phyloP scores from a whole-genome alignment of 2,113 vertebrate species.

The Corythaeola cristata region DNA sequence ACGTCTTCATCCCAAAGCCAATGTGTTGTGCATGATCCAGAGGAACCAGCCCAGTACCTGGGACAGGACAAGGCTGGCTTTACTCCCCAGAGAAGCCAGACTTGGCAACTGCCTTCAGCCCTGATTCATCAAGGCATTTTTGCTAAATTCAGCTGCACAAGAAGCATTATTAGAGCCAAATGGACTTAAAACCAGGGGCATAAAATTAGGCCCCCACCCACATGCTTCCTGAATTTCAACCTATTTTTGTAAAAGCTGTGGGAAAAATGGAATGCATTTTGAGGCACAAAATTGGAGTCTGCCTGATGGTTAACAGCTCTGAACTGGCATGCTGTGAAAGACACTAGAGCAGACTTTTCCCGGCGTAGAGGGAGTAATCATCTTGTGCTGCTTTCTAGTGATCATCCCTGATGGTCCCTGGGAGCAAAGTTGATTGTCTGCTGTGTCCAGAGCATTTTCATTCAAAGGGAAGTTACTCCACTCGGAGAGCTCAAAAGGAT shows the following conservation, averaged over 20 bases:
- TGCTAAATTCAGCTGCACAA: not conserved
- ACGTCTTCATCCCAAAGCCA: not conserved
- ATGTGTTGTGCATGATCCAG: not conserved
- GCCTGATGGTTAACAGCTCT: slow-evolving; percentile 27
- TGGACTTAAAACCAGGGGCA: not conserved
- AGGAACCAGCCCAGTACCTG: not conserved
- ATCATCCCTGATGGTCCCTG: slow-evolving; percentile 22
- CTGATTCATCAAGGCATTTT: not conserved
- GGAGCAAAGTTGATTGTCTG: slow-evolving; percentile 25
- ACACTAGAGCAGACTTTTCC: not conserved
- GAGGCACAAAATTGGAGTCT: slow-evolving; percentile 12
- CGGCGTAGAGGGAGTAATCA: not conserved
- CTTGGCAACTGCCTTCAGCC: not conserved
- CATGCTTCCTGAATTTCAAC: not conserved
- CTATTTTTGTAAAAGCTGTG: slow-evolving; percentile 18
- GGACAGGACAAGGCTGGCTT: not conserved
- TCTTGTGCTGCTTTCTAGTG: slow-evolving; percentile 43
- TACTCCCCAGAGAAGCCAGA: not conserved
- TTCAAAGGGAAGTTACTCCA: not conserved
- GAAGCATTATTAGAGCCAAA: not conserved
- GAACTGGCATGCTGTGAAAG: slow-evolving; percentile 39
- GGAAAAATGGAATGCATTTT: slow-evolving; percentile 31
- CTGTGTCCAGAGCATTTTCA: not conserved
- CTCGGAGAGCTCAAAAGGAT: not conserved
- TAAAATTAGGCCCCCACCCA: not conserved